Evolutionary conservation across 2,797 vertebrate genomes (phyloP).

Genomic region (Mallotus villosus): DNA sequence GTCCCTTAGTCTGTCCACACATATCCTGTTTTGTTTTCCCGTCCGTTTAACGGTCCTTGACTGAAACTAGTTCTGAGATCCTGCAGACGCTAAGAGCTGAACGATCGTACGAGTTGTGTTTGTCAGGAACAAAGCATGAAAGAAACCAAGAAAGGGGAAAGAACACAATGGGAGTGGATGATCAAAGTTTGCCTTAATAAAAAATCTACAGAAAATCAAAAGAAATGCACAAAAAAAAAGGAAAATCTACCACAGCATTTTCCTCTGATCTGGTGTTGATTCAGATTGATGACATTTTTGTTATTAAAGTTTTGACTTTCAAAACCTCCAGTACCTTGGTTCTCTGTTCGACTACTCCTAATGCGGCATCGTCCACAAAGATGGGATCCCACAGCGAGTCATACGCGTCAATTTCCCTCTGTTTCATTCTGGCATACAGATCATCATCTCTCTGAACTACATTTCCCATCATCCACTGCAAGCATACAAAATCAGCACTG

Average conservation of each 20-base stretch:
- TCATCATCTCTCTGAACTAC: constrained; percentile 88
- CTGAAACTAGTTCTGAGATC: no score
- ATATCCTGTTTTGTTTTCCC: constrained; percentile 45
- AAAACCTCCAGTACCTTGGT: constrained; percentile 85
- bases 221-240: constrained; percentile 63
- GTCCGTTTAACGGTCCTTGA: constrained; percentile 18
- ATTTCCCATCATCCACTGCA: constrained; percentile 88
- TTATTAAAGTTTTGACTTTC: constrained; percentile 73
- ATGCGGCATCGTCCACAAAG: constrained; percentile 85
- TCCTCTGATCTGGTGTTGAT: constrained; percentile 78
- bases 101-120: constrained; percentile 49
- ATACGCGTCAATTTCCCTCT: constrained; percentile 88
- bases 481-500: constrained; percentile 86
- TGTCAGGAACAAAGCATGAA: constrained; percentile 78
- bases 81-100: no score
- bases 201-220: constrained; percentile 71
- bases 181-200: constrained; percentile 73
- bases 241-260: constrained; percentile 68
- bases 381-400: constrained; percentile 87
- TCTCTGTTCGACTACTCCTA: constrained; percentile 86
- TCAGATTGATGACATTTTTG: constrained; percentile 76
- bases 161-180: constrained; percentile 81
- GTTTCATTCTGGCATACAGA: constrained; percentile 88
- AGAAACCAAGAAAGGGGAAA: constrained; percentile 76
- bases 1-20: background rate